phyloP scores from a whole-genome alignment of 2,113 vertebrate species.

The Fregetta grallaria region DNA sequence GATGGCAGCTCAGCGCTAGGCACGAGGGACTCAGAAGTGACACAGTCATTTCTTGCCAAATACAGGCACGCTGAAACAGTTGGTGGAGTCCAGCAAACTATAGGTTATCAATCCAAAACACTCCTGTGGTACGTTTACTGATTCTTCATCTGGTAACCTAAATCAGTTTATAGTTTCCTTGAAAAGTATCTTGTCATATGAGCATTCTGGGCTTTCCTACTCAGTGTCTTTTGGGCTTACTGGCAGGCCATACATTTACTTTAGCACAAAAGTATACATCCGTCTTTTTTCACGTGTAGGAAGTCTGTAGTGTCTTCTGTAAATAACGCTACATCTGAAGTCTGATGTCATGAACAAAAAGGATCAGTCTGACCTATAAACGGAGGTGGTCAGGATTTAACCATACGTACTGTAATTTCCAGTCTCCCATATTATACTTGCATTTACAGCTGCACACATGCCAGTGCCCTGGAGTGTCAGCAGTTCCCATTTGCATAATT shows the following conservation, averaged over 20 bases:
- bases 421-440: not conserved
- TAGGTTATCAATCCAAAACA: fast-evolving
- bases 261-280: not conserved
- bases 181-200: fast-evolving
- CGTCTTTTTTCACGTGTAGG: fast-evolving
- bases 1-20: not conserved
- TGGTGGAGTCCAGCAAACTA: not conserved
- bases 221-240: not conserved
- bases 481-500: not conserved
- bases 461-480: not conserved
- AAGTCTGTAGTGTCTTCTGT: not conserved
- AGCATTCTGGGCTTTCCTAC: not conserved
- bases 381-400: not conserved
- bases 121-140: fast-evolving
- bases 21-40: fast-evolving
- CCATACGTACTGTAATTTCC: not conserved
- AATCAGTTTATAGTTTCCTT: not conserved
- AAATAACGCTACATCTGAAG: not conserved
- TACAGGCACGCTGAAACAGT: fast-evolving
- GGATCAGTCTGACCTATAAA: not conserved
- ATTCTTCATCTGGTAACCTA: not conserved
- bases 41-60: too few species aligned
- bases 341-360: not conserved
- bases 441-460: not conserved
- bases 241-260: not conserved